Conservation (phyloP, 2,888 invertebrate genomes). For the Epistrophe grossulariae region DNA sequence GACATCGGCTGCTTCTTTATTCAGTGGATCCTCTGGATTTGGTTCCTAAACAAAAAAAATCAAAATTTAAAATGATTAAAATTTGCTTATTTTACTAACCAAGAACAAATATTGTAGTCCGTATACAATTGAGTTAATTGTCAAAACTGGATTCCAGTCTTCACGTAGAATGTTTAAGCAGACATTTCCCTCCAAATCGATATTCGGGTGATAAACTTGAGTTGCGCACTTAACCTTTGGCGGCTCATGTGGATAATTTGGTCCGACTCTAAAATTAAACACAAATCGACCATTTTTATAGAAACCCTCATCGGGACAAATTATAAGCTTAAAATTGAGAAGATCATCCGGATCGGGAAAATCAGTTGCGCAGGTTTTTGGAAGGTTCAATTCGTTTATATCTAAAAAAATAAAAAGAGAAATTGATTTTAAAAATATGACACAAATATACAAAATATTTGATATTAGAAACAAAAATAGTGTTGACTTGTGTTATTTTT, state of each 20-base stretch:
- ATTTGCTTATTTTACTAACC: conserved; percentile 85
- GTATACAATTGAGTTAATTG: conserved; percentile 98
- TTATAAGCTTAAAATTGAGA: conserved; percentile 96
- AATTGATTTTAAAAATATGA: neutral
- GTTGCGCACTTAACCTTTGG: conserved; percentile 99
- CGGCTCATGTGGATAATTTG: conserved; percentile 98
- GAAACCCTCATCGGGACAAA: conserved; percentile 98
- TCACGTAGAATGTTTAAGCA: conserved; percentile 98
- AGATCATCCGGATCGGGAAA: conserved; percentile 98
- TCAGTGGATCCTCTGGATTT: conserved; percentile 98
- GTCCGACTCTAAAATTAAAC: conserved; percentile 96
- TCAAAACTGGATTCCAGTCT: conserved; percentile 99
- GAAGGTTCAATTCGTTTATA: conserved; percentile 98
- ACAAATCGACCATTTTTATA: conserved; percentile 97
- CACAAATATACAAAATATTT: too few relatives aligned
- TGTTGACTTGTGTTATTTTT: too few relatives aligned
- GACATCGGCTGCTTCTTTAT: conserved; percentile 99
- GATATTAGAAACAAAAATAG: too few relatives aligned
- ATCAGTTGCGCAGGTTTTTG: conserved; percentile 97
- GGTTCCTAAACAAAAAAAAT: conserved; percentile 91
- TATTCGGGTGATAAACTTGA: conserved; percentile 98
- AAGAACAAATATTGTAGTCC: conserved; percentile 98
- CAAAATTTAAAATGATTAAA: neutral
- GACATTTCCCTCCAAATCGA: conserved; percentile 98
- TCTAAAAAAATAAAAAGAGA: conserved; percentile 86